Evolutionary conservation across 2,888 invertebrate genomes (phyloP), one percentile per base, ranked within the genome.

Genomic region (Conchocele bisecta): DNA sequence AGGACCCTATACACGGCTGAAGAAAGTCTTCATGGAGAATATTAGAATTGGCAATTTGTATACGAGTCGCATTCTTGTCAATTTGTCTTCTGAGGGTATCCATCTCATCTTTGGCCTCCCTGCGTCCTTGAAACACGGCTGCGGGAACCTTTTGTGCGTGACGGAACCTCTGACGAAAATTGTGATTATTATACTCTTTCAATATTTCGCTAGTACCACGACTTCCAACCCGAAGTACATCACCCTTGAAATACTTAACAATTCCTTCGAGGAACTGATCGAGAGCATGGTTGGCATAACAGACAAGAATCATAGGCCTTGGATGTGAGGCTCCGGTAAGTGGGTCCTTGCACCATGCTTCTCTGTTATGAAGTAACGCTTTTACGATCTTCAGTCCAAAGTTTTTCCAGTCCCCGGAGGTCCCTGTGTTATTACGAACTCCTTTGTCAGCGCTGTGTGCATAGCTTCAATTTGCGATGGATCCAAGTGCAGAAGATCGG

Each of bases 381-480:
- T 88, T 81, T 0, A 95, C 94, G 17, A 97, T 93, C 92, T 95
- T 94, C 31, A 95, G 91, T 0, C 96, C 96, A 76, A 96, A 0
- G 96, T 96, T 92, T 96, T 96, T 0, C 96, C 97, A 0, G 96
- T 96, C 3, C 97, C 97, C 0, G 96, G 96, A 0, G 96, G 96
- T 0, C 97, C 90, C 81, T 91, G 91, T 29, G 90, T 88, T n/a
- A 91, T 69, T 4, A 87, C 84, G 65, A 91, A 81, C 51, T 90
- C 88, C 53, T 83, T 82, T 15, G 87, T 87, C 9, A 91, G 68
- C 2, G 89, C 88, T 7, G 81, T 79, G 46, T 82, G 80, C 9
- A 91, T 61, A 0, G 91, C 90, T 13, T 71, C 50, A 42, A 74
- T 80, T 64, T 90, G 91, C 17, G 88, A 88, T 3, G 70, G 71